phyloP scores from a whole-genome alignment of 2,113 vertebrate species.

The Lathamus discolor region DNA sequence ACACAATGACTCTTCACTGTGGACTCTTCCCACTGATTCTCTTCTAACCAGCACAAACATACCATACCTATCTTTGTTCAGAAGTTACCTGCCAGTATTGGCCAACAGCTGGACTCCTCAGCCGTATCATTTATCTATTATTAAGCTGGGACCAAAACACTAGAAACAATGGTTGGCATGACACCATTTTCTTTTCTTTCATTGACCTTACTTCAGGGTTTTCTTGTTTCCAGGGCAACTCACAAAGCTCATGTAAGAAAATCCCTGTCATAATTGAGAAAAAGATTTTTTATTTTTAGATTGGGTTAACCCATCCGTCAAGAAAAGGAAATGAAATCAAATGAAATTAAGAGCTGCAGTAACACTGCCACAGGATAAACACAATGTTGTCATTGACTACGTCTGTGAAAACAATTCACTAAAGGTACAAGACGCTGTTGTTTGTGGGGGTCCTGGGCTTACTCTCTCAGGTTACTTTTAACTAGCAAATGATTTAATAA shows the following conservation, averaged over 20 bases:
- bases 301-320: not conserved
- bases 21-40: not conserved
- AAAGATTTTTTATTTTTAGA: not conserved
- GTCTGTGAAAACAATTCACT: not conserved
- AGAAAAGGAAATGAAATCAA: not conserved
- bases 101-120: not conserved
- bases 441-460: not conserved
- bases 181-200: not conserved
- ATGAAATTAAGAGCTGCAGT: not conserved
- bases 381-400: not conserved
- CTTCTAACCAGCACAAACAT: not conserved
- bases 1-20: not conserved
- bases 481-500: not conserved
- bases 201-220: not conserved
- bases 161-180: not conserved
- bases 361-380: not conserved
- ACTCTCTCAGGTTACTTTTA: not conserved
- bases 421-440: not conserved
- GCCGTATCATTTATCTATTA: not conserved
- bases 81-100: not conserved
- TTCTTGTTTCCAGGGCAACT: conserved; percentile 35
- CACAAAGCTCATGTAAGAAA: not conserved
- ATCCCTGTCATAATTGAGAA: not conserved
- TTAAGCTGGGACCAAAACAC: not conserved
- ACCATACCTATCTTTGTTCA: not conserved